These are phyloP conservation scores for Perccottus glenii DNA, from an alignment of 2,113 vertebrate genomes.

Conservation along the genomic window DNA sequence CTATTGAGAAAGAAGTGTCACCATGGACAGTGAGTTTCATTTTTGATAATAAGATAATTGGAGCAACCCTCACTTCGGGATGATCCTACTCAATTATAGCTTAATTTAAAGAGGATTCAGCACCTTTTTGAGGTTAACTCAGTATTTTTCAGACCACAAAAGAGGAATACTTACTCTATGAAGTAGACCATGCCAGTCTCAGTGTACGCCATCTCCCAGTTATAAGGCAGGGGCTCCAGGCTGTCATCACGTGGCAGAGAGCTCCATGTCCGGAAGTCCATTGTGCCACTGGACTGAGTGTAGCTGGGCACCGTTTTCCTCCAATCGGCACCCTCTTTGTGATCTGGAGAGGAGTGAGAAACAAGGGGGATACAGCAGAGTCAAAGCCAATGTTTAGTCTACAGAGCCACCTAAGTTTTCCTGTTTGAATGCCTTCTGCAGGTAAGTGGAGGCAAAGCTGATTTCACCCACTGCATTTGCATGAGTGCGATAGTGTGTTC, in stretches of 20 bases:
- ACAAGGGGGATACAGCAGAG: neutral
- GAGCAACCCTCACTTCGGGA: too few species aligned
- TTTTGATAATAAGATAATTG: too few species aligned
- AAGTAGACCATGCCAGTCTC: slow-evolving; percentile 98
- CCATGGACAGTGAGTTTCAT: too few species aligned
- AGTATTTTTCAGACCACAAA: neutral
- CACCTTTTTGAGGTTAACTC: too few species aligned
- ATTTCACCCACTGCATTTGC: slow-evolving; percentile 49
- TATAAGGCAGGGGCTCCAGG: slow-evolving; percentile 90
- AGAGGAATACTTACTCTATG: slow-evolving; percentile 89
- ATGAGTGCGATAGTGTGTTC: slow-evolving; percentile 35
- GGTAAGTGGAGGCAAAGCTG: slow-evolving; percentile 1
- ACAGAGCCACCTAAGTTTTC: slow-evolving; percentile 27
- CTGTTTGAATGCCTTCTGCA: slow-evolving; percentile 17
- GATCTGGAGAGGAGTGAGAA: slow-evolving; percentile 75
- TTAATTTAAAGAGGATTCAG: too few species aligned
- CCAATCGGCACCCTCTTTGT: slow-evolving; percentile 89
- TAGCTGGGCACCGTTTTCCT: slow-evolving; percentile 94
- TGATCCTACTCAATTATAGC: too few species aligned
- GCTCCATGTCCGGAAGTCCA: slow-evolving; percentile 92
- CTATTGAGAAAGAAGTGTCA: too few species aligned
- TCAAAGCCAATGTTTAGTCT: slow-evolving; percentile 21
- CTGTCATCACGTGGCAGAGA: slow-evolving; percentile 89
- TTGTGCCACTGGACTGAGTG: slow-evolving; percentile 87
- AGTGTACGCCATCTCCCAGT: slow-evolving; percentile 99